Conservation (phyloP, 2,888 invertebrate species). For the Eupeodes latifasciatus region DNA sequence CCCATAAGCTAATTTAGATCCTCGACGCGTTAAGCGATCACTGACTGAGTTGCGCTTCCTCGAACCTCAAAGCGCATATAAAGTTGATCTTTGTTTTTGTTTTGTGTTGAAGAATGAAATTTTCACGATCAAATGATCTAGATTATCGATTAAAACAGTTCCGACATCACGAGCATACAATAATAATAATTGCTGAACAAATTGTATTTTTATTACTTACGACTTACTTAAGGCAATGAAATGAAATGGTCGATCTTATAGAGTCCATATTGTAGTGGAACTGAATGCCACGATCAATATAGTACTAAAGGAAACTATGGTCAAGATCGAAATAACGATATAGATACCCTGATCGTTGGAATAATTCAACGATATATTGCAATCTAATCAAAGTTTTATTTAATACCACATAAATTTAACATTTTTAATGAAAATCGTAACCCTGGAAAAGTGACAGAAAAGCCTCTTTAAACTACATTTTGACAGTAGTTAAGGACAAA, state of each 20-base stretch:
- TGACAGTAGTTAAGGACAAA: no score
- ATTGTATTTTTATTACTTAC: constrained; percentile 76
- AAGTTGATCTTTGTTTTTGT: constrained; percentile 41
- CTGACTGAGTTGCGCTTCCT: constrained; percentile 25
- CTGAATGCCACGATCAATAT: not conserved
- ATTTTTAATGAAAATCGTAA: no score
- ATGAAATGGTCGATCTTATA: not conserved
- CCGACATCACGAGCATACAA: constrained; percentile 71
- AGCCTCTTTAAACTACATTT: no score
- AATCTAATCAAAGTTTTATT: not conserved
- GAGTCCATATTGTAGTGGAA: not conserved
- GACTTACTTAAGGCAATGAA: constrained; percentile 70
- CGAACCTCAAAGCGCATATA: constrained; percentile 52
- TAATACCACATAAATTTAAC: no score
- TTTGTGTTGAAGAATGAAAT: constrained; percentile 33
- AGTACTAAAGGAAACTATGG: not conserved
- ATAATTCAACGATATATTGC: not conserved
- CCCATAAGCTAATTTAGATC: constrained; percentile 76
- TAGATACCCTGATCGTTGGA: not conserved
- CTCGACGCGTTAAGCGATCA: constrained; percentile 72
- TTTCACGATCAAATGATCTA: constrained; percentile 74
- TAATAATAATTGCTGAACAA: constrained; percentile 58
- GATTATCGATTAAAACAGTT: constrained; percentile 76
- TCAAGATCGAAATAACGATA: not conserved
- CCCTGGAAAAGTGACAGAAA: no score